phyloP scores from a whole-genome alignment of 2,797 vertebrate species.

The Sebastes cheni region DNA sequence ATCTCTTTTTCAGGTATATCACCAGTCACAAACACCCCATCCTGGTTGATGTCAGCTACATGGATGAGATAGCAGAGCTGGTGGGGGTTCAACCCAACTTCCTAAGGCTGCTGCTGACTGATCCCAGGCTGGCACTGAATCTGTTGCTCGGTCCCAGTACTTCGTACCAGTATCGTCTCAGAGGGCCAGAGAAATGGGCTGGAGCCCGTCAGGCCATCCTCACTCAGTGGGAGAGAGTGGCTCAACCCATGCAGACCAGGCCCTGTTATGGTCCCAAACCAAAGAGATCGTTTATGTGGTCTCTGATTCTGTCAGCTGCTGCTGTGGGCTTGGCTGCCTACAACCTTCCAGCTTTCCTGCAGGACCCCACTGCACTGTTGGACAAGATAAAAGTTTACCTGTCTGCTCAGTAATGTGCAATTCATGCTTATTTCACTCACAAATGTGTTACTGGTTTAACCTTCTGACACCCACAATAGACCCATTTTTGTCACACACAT shows the following conservation, averaged over 20 bases:
- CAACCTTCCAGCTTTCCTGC: conserved; percentile 46
- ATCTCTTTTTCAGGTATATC: conserved; percentile 83
- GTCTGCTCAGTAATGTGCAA: conserved; percentile 21
- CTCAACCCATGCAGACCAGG: conserved; percentile 83
- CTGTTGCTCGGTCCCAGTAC: conserved; percentile 84
- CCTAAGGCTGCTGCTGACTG: conserved; percentile 78
- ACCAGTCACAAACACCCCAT: conserved; percentile 88
- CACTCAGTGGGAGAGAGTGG: conserved; percentile 82
- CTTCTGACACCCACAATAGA: too few species aligned
- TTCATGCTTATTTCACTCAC: background rate
- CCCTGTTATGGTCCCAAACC: background rate
- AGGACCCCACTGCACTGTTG: conserved; percentile 61
- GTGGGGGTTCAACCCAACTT: conserved; percentile 83
- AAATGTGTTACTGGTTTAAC: too few species aligned
- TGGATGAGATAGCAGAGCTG: conserved; percentile 87
- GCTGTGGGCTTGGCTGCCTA: conserved; percentile 54
- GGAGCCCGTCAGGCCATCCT: conserved; percentile 86
- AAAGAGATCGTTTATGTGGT: conserved; percentile 20
- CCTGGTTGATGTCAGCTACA: conserved; percentile 85
- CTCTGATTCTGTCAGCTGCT: conserved; percentile 50
- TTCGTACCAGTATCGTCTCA: conserved; percentile 88
- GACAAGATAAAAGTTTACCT: conserved; percentile 61
- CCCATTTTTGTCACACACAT: too few species aligned
- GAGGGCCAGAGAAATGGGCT: conserved; percentile 84
- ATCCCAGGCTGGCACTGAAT: conserved; percentile 81